These are phyloP conservation scores for Pandion haliaetus DNA, from an alignment of 2,113 vertebrate genomes.

Conservation along the genomic window DNA sequence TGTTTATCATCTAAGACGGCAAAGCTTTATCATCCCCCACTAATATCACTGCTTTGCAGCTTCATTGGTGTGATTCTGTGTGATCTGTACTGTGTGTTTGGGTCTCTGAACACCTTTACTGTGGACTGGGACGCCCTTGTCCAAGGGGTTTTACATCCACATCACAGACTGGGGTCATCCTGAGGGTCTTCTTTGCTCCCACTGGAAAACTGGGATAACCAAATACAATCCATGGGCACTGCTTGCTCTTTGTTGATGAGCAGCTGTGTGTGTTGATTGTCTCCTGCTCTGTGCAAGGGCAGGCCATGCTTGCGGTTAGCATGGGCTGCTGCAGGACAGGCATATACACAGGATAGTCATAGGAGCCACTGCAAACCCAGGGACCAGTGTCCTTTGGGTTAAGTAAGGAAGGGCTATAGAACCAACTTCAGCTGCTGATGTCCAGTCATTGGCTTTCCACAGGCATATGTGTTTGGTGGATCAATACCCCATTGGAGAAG, in stretches of 20 bases:
- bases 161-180: neutral
- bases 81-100: neutral
- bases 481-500: neutral
- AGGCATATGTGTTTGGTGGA: neutral
- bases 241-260: neutral
- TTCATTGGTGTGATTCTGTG: neutral
- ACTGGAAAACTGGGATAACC: neutral
- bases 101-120: neutral
- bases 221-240: neutral
- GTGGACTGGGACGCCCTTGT: neutral
- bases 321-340: neutral
- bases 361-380: neutral
- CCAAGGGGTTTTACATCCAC: rapidly evolving
- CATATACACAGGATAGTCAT: too few species aligned
- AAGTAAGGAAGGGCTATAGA: neutral
- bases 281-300: neutral
- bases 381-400: neutral
- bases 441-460: neutral
- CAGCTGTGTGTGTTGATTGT: neutral
- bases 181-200: neutral
- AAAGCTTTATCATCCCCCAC: conserved; percentile 18
- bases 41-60: neutral
- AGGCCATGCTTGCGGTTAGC: neutral
- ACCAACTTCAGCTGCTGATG: neutral
- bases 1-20: conserved; percentile 38